Percentiles rank a stretch among this genome's conserved stretches.
Evolutionary conservation across 2,113 vertebrate species (phyloP).

Genomic region (Sphyrna mokarran): DNA sequence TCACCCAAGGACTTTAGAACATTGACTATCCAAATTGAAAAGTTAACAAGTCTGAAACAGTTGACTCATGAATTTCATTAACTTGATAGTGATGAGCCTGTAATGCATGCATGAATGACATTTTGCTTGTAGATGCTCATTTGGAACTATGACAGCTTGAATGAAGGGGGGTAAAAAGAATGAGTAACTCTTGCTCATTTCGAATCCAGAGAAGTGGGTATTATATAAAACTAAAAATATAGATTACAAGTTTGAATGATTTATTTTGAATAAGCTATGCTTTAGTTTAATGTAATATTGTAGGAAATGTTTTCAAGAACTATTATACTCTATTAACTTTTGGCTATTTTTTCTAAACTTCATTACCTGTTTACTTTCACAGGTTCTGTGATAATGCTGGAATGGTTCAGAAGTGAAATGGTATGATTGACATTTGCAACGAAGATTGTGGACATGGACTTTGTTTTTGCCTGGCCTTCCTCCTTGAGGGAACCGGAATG

Average conservation of each 20-base stretch:
- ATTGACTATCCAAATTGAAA: neutral
- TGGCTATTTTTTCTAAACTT: too few relatives aligned
- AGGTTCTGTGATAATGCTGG: constrained; percentile 3
- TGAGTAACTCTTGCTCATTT: too few relatives aligned
- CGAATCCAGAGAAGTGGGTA: neutral
- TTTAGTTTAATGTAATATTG: neutral
- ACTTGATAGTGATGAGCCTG: neutral
- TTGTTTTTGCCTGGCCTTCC: neutral
- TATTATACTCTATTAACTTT: neutral
- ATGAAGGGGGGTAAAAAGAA: neutral
- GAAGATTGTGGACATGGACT: neutral
- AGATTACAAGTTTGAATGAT: neutral
- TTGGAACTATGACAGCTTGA: neutral
- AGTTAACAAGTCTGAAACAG: neutral
- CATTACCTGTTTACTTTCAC: constrained; percentile 1
- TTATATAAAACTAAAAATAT: neutral
- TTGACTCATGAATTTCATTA: neutral
- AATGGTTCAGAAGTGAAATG: neutral
- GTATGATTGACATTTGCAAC: neutral
- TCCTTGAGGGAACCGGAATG: neutral
- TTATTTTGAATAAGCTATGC: neutral
- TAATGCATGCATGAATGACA: neutral
- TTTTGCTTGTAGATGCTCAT: neutral
- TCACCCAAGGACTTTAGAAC: neutral
- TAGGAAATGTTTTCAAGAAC: neutral